Evolutionary conservation across 1,140 invertebrate genomes (phyloP), one percentile per base, ranked within the genome.

Genomic region (Sogatella furcifera): DNA sequence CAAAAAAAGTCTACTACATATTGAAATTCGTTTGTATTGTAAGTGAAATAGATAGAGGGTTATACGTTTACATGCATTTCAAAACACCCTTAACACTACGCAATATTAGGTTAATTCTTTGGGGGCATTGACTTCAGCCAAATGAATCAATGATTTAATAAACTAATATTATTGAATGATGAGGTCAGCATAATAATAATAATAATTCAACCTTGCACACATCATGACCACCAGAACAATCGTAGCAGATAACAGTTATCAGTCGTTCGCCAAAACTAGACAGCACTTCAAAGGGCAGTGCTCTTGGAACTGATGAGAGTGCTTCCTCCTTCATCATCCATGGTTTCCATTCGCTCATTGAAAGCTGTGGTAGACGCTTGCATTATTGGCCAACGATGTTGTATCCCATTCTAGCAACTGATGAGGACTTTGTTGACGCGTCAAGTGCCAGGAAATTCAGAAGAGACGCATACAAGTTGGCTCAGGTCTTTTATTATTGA

Each of bases 181-280:
- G 4, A 31, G 31, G 31, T 31, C n/a, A 31, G 31, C 31, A 31
- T 31, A 5, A 5, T 4, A 31, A 31, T 31, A 31, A 31, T n/a
- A n/a, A n/a, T n/a, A n/a, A n/a, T n/a, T n/a, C n/a, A 31, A 80
- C 78, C 69, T 90, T 85, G 68, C 89, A 92, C 17, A 95, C 84
- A 68, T 95, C 89, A 69, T 94, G 90, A 0, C 90, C 89, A 13
- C 86, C 86, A 9, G 90, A 88, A 60, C 87, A 90, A 75, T 95
- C 92, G 59, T 87, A 81, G 67, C 89, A 91, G 24, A 95, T 75
- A 28, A 90, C 83, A 65, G 90, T 85, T 70, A 92, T 85, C 14
- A 95, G 73, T 69, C 85, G 84, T 59, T 92, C 87, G 0, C 89
- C 88, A 69, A 89, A 92, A 5, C 78, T 75, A 1, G 80, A 74